Base-by-base conservation (phyloP, 2,113 vertebrate genomes). In the Otocyon megalotis region DNA sequence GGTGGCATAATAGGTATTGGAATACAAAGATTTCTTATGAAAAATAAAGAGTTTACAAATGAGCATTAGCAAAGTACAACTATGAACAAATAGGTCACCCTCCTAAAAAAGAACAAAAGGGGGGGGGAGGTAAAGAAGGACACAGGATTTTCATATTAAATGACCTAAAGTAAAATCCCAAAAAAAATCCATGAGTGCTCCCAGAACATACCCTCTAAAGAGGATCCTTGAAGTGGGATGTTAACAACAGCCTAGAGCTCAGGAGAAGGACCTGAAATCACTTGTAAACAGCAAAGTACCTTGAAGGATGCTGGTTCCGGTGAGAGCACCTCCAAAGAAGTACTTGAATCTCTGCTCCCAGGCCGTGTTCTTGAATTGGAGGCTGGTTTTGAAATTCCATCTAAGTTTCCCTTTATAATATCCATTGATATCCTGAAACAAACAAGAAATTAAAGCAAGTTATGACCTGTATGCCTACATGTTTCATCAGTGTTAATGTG, bases 331-430 rank as follows among this genome's bases (percentile, higher is more conserved):
- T 99, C 98, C 88, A 99, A 94, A 56, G 98, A 97, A 48, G 97
- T 85, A 96, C 93, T 98, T 88, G 99, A 99, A 92, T 96, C 97
- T 60, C 96, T 98, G 97, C 97, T 99, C 0, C 97, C 98, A 71
- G 93, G 91, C 65, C 95, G 97, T 77, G 94, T 93, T 90, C 97
- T 98, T 90, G 98, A 99, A 79, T 86, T 98, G 84, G 98, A 99
- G 71, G 98, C 97, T 95, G 99, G 98, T 71, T 98, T 98, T 92
- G 99, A 99, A 97, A 99, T 99, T 83, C 98, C 96, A 63, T 99
- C 99, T 80, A 99, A 97, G 90, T 80, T 99, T 10, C 99, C 99
- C 96, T 97, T 99, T 89, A 98, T 98, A 80, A 99, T 99, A 98
- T 99, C 98, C 99, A 99, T 99, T 83, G 19, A 83, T 63, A 88